Evolutionary conservation across 2,113 vertebrate genomes (phyloP).

Genomic region (Alethe diademata): DNA sequence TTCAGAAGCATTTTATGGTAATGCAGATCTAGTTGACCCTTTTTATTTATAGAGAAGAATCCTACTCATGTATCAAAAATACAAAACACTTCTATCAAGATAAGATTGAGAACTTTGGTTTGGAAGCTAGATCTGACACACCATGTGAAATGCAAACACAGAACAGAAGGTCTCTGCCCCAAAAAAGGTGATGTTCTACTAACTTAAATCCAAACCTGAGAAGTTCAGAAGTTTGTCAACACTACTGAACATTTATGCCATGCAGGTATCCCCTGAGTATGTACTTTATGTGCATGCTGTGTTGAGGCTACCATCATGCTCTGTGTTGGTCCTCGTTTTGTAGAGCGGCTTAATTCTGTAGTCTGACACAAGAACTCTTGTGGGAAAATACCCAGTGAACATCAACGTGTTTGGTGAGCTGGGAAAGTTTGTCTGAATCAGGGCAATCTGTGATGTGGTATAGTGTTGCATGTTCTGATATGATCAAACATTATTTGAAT

Average conservation of each 20-base stretch:
- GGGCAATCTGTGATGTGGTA: neutral
- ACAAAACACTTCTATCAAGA: neutral
- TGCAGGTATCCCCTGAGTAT: neutral
- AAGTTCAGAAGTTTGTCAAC: neutral
- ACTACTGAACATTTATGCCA: neutral
- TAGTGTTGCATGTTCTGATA: neutral
- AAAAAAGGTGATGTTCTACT: accelerated
- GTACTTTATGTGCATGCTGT: neutral
- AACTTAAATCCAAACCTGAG: neutral
- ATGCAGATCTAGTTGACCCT: neutral
- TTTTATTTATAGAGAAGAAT: neutral
- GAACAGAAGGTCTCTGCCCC: neutral
- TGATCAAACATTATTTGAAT: neutral
- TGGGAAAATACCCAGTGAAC: neutral
- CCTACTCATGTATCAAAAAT: neutral
- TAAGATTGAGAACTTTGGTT: neutral
- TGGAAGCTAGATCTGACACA: neutral
- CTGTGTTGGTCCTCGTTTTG: accelerated
- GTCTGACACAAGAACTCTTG: neutral
- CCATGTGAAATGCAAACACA: neutral
- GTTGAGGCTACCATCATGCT: neutral
- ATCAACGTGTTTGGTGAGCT: neutral
- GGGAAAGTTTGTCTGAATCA: neutral
- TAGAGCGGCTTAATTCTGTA: neutral
- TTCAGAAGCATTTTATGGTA: neutral